A percentile compares a stretch with the other conserved stretches of the same genome.
phyloP scores from a whole-genome alignment of 2,888 invertebrate genomes.

The Chrysolina haemoptera region DNA sequence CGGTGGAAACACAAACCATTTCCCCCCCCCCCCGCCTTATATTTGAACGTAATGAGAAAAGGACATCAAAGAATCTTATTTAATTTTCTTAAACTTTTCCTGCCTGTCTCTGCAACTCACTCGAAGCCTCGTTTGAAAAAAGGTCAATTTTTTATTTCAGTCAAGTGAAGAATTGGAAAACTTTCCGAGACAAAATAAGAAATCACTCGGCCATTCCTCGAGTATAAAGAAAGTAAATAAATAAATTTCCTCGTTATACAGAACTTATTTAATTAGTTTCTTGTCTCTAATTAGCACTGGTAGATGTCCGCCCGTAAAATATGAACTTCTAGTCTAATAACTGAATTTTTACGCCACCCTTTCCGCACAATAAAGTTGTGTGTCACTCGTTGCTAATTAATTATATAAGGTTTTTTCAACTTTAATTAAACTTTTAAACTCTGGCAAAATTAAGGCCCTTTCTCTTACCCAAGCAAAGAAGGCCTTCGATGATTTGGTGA shows the following conservation, averaged over 20 bases:
- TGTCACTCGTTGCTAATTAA: slow-evolving; percentile 38
- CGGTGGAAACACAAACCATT: too few relatives aligned
- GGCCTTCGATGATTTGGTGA: not conserved
- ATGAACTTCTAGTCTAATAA: slow-evolving; percentile 25
- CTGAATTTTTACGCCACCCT: slow-evolving; percentile 36
- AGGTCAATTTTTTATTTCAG: not conserved
- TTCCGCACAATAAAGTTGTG: slow-evolving; percentile 40
- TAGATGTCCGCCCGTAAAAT: slow-evolving; percentile 37
- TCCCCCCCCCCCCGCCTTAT: not conserved
- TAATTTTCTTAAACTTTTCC: not conserved
- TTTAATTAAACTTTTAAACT: slow-evolving; percentile 27
- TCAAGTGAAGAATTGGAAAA: slow-evolving; percentile 18
- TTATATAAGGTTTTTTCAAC: slow-evolving; percentile 25
- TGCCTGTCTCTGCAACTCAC: not conserved
- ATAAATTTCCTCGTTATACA: slow-evolving; percentile 36
- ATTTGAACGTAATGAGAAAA: not conserved
- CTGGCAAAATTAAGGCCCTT: not conserved
- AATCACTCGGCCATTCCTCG: slow-evolving; percentile 34
- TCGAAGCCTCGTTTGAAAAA: not conserved
- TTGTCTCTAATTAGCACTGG: slow-evolving; percentile 38
- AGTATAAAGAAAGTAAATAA: slow-evolving; percentile 37
- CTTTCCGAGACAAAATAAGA: slow-evolving; percentile 17
- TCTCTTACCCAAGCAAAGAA: not conserved
- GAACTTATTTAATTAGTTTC: slow-evolving; percentile 42
- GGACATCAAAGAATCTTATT: not conserved